Conservation (phyloP, 2,888 invertebrate genomes). For the Netelia fuscicornis region DNA sequence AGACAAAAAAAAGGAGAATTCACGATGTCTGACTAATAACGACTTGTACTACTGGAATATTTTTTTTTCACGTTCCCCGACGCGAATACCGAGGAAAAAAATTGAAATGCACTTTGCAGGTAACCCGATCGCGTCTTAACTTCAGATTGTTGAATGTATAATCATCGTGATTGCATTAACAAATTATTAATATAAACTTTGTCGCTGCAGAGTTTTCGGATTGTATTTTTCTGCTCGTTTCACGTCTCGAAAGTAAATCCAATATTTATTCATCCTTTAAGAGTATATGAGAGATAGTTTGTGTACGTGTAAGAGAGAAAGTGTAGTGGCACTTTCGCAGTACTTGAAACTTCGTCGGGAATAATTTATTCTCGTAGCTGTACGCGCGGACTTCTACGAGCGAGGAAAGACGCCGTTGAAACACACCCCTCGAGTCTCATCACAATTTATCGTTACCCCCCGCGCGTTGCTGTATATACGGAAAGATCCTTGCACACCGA, state of each 20-base stretch:
- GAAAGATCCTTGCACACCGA: conserved; percentile 26
- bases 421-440: conserved; percentile 6
- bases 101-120: background rate
- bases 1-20: no score
- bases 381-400: background rate
- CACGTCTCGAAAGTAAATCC: background rate
- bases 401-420: background rate
- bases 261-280: conserved; percentile 22
- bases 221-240: background rate
- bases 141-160: background rate
- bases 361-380: conserved; percentile 26
- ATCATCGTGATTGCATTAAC: conserved; percentile 1
- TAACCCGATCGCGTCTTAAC: background rate
- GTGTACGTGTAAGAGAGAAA: background rate
- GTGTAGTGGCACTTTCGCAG: conserved; percentile 24
- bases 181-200: background rate
- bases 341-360: conserved; percentile 32
- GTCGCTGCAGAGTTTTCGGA: conserved; percentile 5
- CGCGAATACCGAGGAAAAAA: no score
- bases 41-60: conserved; percentile 42
- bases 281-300: background rate
- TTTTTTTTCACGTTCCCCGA: background rate
- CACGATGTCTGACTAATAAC: conserved; percentile 50
- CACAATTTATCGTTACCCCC: conserved; percentile 26
- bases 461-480: background rate